Base-by-base conservation (phyloP, 2,113 vertebrate genomes). In the Cephalopholis sonnerati region DNA sequence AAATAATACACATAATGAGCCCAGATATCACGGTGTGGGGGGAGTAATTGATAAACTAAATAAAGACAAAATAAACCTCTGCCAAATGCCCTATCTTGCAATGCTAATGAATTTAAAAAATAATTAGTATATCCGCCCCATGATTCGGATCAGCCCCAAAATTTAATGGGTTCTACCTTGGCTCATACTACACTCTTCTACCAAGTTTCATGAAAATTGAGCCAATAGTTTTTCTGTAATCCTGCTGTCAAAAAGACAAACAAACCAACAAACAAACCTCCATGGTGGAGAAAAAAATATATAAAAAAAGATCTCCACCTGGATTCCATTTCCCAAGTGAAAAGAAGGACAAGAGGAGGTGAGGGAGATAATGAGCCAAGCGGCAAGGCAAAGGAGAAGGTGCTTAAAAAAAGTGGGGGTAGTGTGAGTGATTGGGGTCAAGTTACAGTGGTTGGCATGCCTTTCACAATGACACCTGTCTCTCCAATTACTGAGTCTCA, bases 401-500 rank as follows among this genome's bases (percentile, higher is more conserved):
- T 59, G 66, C 16, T 44, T 44, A 1, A 12, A 54, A 51, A 44
- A 51, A 32, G 13, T 32, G 1, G 36, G 46, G 59, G 41, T 77
- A 76, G 61, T 59, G 53, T 32, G 25, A 72, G 15, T 29, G 79
- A 79, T 22, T 76, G 20, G 20, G 68, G 46, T 85, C 57, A 85
- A 66, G 50, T 55, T 80, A 65, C 61, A 87, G 61, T 70, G 55
- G 25, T 32, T 67, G 68, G 39, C 18, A 27, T 39, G 58, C 20
- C 36, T 55, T 72, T 59, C 36, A 75, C 77, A 69, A 20, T 54
- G 48, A 75, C 61, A 82, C 59, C 69, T 71, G 81, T 58, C 50
- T 64, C 32, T 82, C 57, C 83, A 81, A 70, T 86, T 79, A 83
- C 63, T 22, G 70, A 68, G 27, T 79, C 74, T 54, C 61, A 73